Evolutionary conservation across 2,797 vertebrate species (phyloP), one percentile per base, ranked within the genome.

Genomic region (Babyrousa celebensis): DNA sequence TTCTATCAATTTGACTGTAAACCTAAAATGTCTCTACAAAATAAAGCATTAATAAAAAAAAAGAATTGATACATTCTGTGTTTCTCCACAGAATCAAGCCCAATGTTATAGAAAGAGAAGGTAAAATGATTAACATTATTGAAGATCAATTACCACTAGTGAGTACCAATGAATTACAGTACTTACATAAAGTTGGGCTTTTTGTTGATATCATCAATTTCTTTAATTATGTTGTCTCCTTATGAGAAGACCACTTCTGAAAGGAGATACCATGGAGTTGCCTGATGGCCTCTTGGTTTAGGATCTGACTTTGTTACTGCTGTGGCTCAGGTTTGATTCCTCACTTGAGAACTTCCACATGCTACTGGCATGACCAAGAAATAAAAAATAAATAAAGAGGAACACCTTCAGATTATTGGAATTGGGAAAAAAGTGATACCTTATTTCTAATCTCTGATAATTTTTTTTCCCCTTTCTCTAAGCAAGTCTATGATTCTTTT

Each of bases 81-180:
- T 0, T 70, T 54, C 62, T 60, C 15, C 21, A 23, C n/a, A 48
- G 16, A 36, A 60, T 17, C 15, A 21, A 48, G 1, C 8, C 14
- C 15, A 62, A 56, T 56, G 12, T 54, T 68, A 70, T 56, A 12
- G 27, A 62, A 86, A 71, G 25, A 82, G 1, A 40, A 54, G 9
- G 3, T 12, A 63, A 29, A 83, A 32, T 32, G 75, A 62, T 36
- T 17, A 77, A 12, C 11, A 77, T 54, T 83, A 80, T 27, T 70
- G 8, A 36, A 12, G n/a, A 78, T 56, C 3, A n/a, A 4, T 75
- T 85, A 4, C 2, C 1, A 20, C n/a, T 60, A 58, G 14, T 68
- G 21, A 89, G 36, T 54, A 70, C 25, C 63, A 54, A 92, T 80
- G 62, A 58, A 85, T 68, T 74, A 75, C 32, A 85, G 85, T 27